Evolutionary conservation across 2,113 vertebrate genomes (phyloP).

Genomic region (Plestiodon gilberti): DNA sequence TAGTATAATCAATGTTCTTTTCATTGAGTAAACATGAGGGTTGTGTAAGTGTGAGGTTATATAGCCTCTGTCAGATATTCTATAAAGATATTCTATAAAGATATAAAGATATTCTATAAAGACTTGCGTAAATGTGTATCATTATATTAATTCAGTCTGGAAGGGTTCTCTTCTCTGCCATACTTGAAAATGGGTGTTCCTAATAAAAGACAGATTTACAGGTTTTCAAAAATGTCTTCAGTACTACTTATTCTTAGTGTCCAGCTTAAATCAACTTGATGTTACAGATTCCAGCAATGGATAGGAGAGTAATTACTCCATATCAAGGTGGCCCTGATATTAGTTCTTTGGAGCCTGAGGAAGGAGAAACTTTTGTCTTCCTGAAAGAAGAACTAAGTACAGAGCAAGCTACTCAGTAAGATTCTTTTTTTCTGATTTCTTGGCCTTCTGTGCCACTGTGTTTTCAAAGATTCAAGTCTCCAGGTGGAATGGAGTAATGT

Average conservation of each 20-base stretch:
- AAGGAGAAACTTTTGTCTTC: slow-evolving; percentile 78
- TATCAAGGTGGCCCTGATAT: slow-evolving; percentile 91
- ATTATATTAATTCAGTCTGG: neutral
- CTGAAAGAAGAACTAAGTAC: slow-evolving; percentile 75
- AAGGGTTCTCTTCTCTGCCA: neutral
- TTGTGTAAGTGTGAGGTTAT: neutral
- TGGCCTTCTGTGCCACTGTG: neutral
- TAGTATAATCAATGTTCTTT: neutral
- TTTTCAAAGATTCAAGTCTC: neutral
- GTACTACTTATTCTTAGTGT: neutral
- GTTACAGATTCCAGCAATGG: slow-evolving; percentile 93
- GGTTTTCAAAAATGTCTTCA: neutral
- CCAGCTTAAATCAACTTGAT: slow-evolving; percentile 33
- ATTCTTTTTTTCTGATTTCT: neutral
- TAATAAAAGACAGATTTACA: neutral
- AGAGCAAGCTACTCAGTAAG: slow-evolving; percentile 78
- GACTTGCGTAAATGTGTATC: neutral
- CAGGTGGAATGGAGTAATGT: neutral
- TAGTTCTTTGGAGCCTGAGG: slow-evolving; percentile 83
- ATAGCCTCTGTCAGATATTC: neutral
- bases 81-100: neutral
- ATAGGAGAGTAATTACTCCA: slow-evolving; percentile 90
- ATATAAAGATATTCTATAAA: neutral
- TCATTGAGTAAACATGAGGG: neutral
- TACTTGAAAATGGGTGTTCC: neutral